Percentiles rank a stretch among this genome's conserved stretches.
phyloP scores from a whole-genome alignment of 2,113 vertebrate species.

The Laticauda laticaudata region DNA sequence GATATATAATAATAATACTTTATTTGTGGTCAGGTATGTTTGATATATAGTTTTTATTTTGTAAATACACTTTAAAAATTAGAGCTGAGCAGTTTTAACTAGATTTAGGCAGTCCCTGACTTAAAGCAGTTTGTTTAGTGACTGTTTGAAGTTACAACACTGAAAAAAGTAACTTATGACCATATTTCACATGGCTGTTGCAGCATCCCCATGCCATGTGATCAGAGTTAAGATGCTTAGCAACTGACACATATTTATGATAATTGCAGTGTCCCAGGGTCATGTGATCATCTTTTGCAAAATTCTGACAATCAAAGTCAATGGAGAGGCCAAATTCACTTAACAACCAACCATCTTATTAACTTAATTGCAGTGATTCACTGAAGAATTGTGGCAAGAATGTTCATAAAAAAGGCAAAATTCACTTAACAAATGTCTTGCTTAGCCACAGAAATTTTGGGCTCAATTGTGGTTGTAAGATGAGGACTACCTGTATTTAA shows the following conservation, averaged over 20 bases:
- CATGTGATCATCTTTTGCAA: neutral
- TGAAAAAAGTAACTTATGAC: neutral
- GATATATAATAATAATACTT: neutral
- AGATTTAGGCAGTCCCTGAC: neutral
- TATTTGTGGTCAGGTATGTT: neutral
- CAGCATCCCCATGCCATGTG: neutral
- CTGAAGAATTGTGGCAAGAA: neutral
- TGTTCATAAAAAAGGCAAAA: neutral
- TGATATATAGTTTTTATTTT: neutral
- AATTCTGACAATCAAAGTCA: neutral
- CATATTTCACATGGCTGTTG: neutral
- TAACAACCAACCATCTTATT: neutral
- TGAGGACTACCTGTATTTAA: neutral
- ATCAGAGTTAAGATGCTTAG: neutral
- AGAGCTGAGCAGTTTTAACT: neutral
- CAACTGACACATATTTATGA: neutral
- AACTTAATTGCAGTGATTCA: neutral
- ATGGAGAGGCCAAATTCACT: neutral
- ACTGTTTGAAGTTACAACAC: neutral
- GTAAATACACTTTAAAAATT: neutral
- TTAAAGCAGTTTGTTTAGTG: neutral
- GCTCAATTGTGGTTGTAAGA: neutral
- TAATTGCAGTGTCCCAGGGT: neutral
- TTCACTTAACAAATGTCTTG: neutral
- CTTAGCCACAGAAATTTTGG: neutral